phyloP scores from a whole-genome alignment of 1,140 invertebrate species.

The Drosophila punjabiensis region DNA sequence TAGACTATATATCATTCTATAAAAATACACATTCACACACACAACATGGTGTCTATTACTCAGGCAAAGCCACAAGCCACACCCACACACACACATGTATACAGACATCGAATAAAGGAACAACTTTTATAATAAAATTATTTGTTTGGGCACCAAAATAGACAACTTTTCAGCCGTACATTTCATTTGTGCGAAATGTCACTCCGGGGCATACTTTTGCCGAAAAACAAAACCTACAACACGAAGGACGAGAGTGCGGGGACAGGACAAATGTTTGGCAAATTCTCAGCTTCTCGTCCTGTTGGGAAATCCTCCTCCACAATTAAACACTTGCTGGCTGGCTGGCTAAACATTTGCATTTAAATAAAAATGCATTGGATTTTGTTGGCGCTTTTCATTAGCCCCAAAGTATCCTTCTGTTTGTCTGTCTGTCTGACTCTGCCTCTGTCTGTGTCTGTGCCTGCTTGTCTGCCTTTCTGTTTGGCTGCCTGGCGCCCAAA shows the following conservation, averaged over 20 bases:
- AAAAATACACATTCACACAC: constrained; percentile 5
- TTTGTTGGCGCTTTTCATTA: constrained; percentile 77
- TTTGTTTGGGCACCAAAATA: constrained; percentile 73
- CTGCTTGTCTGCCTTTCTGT: constrained; percentile 1
- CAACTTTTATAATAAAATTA: constrained; percentile 82
- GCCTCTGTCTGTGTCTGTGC: background rate
- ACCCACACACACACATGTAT: background rate
- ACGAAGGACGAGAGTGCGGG: constrained; percentile 5
- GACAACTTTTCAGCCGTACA: constrained; percentile 81
- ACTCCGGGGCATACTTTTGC: constrained; percentile 73
- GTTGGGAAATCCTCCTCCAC: constrained; percentile 31
- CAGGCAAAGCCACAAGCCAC: constrained; percentile 36
- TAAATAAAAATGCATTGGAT: constrained; percentile 79
- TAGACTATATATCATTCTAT: constrained; percentile 7
- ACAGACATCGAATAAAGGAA: background rate
- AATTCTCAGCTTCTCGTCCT: constrained; percentile 50
- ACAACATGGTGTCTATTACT: constrained; percentile 52
- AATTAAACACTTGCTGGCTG: constrained; percentile 65
- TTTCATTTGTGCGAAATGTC: constrained; percentile 81
- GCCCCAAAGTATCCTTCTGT: constrained; percentile 28
- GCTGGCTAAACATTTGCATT: constrained; percentile 72
- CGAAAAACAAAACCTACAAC: constrained; percentile 44
- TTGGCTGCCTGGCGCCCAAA: constrained; percentile 70
- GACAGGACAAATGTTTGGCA: constrained; percentile 62
- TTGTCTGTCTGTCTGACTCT: constrained; percentile 5